A percentile compares a stretch with the other conserved stretches of the same genome.
Evolutionary conservation across 1,140 invertebrate genomes (phyloP).

Genomic region (Trissolcus basalis): DNA sequence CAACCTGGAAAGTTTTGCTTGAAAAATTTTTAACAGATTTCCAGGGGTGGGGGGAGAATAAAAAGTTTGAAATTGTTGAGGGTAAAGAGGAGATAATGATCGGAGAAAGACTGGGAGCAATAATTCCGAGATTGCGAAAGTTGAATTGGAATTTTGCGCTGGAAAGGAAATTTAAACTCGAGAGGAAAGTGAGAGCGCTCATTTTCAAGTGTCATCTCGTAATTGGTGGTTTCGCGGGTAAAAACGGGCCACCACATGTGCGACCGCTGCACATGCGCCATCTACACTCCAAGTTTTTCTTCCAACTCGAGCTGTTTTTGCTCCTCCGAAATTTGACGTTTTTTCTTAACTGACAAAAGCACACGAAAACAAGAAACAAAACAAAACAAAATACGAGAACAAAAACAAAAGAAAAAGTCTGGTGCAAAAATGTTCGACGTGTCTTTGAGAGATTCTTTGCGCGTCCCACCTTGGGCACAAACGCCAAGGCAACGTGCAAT

Average conservation of each 20-base stretch:
- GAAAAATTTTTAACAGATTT: too few species aligned
- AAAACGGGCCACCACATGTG: constrained; percentile 46
- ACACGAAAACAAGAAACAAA: too few species aligned
- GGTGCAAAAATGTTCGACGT: constrained; percentile 40
- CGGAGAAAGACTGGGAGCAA: constrained; percentile 1
- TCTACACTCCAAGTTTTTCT: constrained; percentile 22
- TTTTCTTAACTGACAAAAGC: too few species aligned
- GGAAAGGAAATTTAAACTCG: constrained; percentile 31
- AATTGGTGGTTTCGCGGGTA: constrained; percentile 41
- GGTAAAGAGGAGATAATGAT: too few species aligned
- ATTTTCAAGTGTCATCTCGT: constrained; percentile 55
- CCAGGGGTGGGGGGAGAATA: too few species aligned
- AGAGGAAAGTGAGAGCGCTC: constrained; percentile 40
- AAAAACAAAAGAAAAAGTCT: too few species aligned
- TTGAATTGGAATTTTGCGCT: constrained; percentile 40
- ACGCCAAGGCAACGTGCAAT: constrained; percentile 27
- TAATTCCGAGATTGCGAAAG: constrained; percentile 47
- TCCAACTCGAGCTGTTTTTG: constrained; percentile 19
- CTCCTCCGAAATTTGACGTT: too few species aligned
- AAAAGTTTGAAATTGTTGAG: too few species aligned
- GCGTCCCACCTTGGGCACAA: constrained; percentile 4
- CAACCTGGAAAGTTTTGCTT: too few species aligned
- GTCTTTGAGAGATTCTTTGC: constrained; percentile 25
- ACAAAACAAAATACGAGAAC: too few species aligned
- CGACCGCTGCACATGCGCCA: constrained; percentile 38